Percentiles rank a stretch among this genome's conserved stretches.
These are phyloP conservation scores for Pantala flavescens DNA, from an alignment of 1,140 invertebrate species.

Conservation along the genomic window DNA sequence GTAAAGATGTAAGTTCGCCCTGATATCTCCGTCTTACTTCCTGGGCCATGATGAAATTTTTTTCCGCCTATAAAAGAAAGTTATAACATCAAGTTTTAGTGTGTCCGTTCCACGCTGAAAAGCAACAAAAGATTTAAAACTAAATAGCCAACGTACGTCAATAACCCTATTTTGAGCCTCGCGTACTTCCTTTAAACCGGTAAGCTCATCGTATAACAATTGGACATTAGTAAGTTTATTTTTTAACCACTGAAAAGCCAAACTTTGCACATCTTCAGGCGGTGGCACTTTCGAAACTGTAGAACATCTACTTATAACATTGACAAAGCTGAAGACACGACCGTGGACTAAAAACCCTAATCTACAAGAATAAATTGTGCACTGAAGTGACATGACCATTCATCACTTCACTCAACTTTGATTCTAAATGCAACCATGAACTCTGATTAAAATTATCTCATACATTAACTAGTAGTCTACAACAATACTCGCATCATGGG, in stretches of 20 bases:
- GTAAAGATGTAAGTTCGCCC: conserved; percentile 41
- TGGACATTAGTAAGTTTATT: neutral
- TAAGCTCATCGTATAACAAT: neutral
- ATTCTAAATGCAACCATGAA: too few relatives aligned
- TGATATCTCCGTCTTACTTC: conserved; percentile 46
- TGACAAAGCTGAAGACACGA: too few relatives aligned
- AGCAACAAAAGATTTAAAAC: neutral
- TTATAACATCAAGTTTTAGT: neutral
- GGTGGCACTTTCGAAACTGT: too few relatives aligned
- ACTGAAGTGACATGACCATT: too few relatives aligned
- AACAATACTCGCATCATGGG: too few relatives aligned
- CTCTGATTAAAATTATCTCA: too few relatives aligned
- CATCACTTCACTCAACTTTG: too few relatives aligned
- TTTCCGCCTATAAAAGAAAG: conserved; percentile 28
- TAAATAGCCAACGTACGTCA: neutral
- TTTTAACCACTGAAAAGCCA: neutral
- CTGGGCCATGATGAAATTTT: conserved; percentile 48
- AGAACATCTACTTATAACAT: too few relatives aligned
- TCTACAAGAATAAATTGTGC: too few relatives aligned
- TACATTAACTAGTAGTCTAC: too few relatives aligned
- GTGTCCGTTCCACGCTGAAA: neutral
- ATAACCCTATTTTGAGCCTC: neutral
- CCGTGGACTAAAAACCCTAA: too few relatives aligned
- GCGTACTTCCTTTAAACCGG: conserved; percentile 7
- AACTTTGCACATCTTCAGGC: neutral